Percentiles rank a stretch among this genome's conserved stretches.
These are phyloP conservation scores for Opisthograptis luteolata DNA, from an alignment of 2,888 invertebrate species.

Conservation along the genomic window DNA sequence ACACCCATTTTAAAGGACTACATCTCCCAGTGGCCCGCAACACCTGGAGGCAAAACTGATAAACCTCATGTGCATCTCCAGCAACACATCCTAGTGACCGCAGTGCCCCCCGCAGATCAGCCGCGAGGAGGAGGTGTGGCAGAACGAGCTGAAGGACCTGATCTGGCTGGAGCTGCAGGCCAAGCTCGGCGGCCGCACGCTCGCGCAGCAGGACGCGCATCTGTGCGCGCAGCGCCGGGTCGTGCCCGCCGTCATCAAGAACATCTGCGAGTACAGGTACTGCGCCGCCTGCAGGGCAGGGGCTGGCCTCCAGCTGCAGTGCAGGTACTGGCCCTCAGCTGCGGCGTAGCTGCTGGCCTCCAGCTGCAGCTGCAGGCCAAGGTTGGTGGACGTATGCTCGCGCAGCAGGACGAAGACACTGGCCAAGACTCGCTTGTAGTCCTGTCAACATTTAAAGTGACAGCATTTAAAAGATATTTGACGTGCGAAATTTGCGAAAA, in stretches of 20 bases:
- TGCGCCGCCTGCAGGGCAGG: too few species aligned
- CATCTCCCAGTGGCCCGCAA: too few species aligned
- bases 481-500: too few species aligned
- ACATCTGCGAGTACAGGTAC: slow-evolving; percentile 90
- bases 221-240: slow-evolving; percentile 89
- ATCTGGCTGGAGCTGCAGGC: slow-evolving; percentile 97
- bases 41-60: too few species aligned
- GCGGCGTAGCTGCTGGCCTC: too few species aligned
- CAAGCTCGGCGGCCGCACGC: slow-evolving; percentile 89
- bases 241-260: slow-evolving; percentile 88
- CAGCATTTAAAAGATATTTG: too few species aligned
- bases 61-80: too few species aligned
- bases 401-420: slow-evolving; percentile 93
- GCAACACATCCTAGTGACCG: background rate
- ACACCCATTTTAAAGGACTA: too few species aligned
- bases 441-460: too few species aligned
- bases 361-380: slow-evolving; percentile 96
- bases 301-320: background rate
- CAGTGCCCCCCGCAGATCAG: slow-evolving; percentile 84
- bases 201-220: slow-evolving; percentile 91
- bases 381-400: slow-evolving; percentile 89
- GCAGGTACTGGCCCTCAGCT: too few species aligned
- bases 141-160: slow-evolving; percentile 94
- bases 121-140: slow-evolving; percentile 94
- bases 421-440: too few species aligned